phyloP scores from a whole-genome alignment of 2,797 vertebrate species.

The Chaetodon trifasciatus region DNA sequence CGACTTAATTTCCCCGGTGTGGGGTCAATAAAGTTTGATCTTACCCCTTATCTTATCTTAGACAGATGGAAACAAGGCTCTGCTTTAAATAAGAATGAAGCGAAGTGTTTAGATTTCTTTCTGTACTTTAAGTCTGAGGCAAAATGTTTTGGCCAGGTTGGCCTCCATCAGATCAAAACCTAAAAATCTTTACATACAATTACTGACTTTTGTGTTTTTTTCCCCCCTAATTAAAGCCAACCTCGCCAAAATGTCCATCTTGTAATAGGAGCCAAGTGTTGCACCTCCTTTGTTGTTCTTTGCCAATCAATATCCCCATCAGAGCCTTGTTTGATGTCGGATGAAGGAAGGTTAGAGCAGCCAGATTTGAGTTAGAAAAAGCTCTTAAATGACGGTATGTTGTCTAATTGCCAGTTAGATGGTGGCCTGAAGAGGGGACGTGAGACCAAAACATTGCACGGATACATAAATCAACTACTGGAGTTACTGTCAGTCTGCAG shows the following conservation, averaged over 20 bases:
- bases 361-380: not conserved
- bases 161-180: not conserved
- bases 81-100: not conserved
- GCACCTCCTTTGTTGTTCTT: not conserved
- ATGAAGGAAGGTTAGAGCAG: not conserved
- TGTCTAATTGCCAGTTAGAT: not conserved
- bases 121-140: not conserved
- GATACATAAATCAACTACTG: not conserved
- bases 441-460: not conserved
- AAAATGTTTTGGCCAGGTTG: not conserved
- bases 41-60: too few species aligned
- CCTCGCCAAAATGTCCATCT: not conserved
- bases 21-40: too few species aligned
- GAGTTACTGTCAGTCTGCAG: not conserved
- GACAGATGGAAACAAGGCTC: not conserved
- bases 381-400: not conserved
- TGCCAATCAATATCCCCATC: not conserved
- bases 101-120: not conserved
- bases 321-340: not conserved
- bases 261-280: rapidly evolving
- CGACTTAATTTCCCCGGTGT: too few species aligned
- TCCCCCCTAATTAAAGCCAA: too few species aligned
- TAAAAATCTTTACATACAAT: too few species aligned
- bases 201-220: too few species aligned
- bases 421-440: not conserved